Evolutionary conservation across 2,113 vertebrate species (phyloP).

Genomic region (Regulus satrapa): DNA sequence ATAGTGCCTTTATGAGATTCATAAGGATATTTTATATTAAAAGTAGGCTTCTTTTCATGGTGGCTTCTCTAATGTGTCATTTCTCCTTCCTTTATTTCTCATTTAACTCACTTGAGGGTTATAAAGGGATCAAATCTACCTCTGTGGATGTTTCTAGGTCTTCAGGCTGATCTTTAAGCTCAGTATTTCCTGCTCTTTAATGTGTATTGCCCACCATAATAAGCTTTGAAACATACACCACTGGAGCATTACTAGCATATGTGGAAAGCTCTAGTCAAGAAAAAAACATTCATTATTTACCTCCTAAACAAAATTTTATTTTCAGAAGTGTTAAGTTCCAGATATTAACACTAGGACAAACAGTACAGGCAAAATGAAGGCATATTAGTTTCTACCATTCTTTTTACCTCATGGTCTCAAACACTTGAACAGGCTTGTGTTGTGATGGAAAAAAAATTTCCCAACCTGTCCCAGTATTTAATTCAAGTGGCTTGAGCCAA

Average conservation of each 20-base stretch:
- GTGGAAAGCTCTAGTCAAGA: neutral
- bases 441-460: neutral
- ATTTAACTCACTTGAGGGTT: neutral
- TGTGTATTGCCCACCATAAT: neutral
- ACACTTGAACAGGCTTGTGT: neutral
- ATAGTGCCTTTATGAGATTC: neutral
- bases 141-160: neutral
- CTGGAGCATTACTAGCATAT: accelerated
- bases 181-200: neutral
- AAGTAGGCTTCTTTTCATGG: neutral
- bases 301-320: neutral
- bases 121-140: neutral
- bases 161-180: neutral
- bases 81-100: neutral
- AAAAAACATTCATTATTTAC: neutral
- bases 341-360: neutral
- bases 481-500: neutral
- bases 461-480: neutral
- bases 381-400: neutral
- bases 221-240: neutral
- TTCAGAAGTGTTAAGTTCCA: neutral
- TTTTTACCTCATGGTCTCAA: neutral
- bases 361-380: neutral
- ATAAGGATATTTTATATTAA: neutral
- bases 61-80: neutral